These are phyloP conservation scores for Halictus quadricinctus DNA, from an alignment of 2,888 invertebrate genomes.

Conservation along the genomic window DNA sequence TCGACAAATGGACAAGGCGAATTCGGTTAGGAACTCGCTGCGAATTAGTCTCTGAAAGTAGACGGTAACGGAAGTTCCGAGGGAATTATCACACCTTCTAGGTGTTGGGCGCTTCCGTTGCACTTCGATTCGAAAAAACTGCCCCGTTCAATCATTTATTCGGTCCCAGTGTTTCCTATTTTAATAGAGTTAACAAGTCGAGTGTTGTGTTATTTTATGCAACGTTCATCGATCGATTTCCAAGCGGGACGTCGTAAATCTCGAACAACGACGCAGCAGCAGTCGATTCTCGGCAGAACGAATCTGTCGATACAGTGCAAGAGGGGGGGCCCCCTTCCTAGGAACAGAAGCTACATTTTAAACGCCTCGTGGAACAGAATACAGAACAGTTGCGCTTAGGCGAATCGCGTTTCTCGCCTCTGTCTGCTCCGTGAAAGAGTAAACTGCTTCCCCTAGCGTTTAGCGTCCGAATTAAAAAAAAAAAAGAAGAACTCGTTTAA, in stretches of 20 bases:
- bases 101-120: not conserved
- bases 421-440: slow-evolving; percentile 24
- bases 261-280: not conserved
- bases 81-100: not conserved
- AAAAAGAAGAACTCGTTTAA: not conserved
- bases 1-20: slow-evolving; percentile 15
- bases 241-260: not conserved
- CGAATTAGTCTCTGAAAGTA: not conserved
- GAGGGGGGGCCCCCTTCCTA: not conserved
- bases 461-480: slow-evolving; percentile 30
- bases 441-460: slow-evolving; percentile 13
- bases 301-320: not conserved
- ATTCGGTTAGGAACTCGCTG: slow-evolving; percentile 3
- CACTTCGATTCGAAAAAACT: not conserved
- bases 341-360: slow-evolving; percentile 15
- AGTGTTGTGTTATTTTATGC: not conserved
- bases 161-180: too few species aligned
- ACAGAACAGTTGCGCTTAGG: not conserved
- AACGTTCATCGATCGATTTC: not conserved
- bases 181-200: not conserved
- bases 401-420: slow-evolving; percentile 30
- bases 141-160: not conserved
- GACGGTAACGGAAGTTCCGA: not conserved
- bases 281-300: not conserved
- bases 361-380: not conserved